A percentile compares a stretch with the other conserved stretches of the same genome.
These are phyloP conservation scores for Sebastiscus tertius DNA, from an alignment of 2,797 vertebrate genomes.

Conservation along the genomic window DNA sequence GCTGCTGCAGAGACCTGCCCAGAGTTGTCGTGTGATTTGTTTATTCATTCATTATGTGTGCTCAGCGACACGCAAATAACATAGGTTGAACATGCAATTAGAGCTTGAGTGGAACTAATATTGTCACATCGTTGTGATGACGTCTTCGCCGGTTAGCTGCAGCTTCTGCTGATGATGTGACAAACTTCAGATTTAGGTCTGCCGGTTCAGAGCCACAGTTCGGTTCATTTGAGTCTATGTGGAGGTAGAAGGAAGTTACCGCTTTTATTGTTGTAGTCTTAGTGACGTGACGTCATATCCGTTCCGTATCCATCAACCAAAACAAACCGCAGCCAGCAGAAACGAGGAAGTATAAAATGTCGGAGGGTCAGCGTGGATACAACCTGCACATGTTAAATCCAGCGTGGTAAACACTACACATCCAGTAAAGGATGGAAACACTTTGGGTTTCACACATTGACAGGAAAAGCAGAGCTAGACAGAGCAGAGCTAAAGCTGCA, in stretches of 20 bases:
- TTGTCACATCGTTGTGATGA: slow-evolving; percentile 7
- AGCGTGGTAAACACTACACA: no score
- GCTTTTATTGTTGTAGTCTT: no score
- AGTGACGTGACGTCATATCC: fast-evolving
- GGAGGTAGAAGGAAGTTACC: no score
- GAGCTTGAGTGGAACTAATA: not conserved
- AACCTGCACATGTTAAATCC: no score
- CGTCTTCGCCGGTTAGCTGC: not conserved
- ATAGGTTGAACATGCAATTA: slow-evolving; percentile 14
- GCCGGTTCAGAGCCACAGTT: not conserved
- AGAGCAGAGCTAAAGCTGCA: no score
- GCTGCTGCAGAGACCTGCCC: not conserved
- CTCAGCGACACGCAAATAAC: slow-evolving; percentile 19
- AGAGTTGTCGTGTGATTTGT: slow-evolving; percentile 8
- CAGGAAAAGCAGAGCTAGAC: no score
- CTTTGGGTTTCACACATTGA: no score
- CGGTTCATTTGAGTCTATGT: no score
- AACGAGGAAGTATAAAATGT: fast-evolving
- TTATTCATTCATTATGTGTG: slow-evolving; percentile 3
- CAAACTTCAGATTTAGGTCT: not conserved
- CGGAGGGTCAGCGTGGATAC: no score
- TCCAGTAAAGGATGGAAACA: no score
- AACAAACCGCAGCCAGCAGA: no score
- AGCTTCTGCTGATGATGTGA: not conserved
- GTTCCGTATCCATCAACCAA: no score